Percentiles rank a stretch among this genome's conserved stretches.
Evolutionary conservation across 2,888 invertebrate genomes (phyloP).

Genomic region (Ditula angustiorana): DNA sequence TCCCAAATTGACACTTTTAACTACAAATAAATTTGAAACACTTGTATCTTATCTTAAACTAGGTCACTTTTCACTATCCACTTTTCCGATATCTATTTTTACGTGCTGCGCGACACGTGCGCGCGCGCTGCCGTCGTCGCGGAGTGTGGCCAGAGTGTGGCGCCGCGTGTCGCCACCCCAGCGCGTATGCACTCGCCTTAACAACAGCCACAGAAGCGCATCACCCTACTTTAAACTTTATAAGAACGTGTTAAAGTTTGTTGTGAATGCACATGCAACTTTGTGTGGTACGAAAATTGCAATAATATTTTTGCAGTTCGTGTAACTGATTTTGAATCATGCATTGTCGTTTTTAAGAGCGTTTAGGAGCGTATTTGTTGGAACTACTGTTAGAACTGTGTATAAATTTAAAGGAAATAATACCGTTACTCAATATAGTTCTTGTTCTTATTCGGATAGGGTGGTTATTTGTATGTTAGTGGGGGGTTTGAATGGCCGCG

Average conservation of each 20-base stretch:
- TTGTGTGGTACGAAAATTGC: slow-evolving; percentile 29
- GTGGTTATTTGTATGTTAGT: slow-evolving; percentile 40
- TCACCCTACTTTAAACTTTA: slow-evolving; percentile 48
- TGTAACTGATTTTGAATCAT: slow-evolving; percentile 44
- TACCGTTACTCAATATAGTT: slow-evolving; percentile 31
- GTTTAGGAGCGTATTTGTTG: slow-evolving; percentile 16
- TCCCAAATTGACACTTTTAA: not conserved
- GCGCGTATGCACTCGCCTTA: slow-evolving; percentile 56
- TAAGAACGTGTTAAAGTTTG: slow-evolving; percentile 16
- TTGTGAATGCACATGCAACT: slow-evolving; percentile 21
- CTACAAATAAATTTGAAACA: not conserved
- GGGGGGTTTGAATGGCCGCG: slow-evolving; percentile 69
- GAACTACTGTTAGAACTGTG: slow-evolving; percentile 30
- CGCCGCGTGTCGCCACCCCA: slow-evolving; percentile 74
- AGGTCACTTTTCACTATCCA: not conserved
- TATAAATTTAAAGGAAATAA: slow-evolving; percentile 6
- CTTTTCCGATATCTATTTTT: not conserved
- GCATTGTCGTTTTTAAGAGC: slow-evolving; percentile 26
- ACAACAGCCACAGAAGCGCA: slow-evolving; percentile 43
- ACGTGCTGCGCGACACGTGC: slow-evolving; percentile 62
- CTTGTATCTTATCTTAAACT: not conserved
- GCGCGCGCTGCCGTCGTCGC: slow-evolving; percentile 78
- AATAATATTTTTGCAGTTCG: slow-evolving; percentile 40
- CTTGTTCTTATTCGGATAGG: slow-evolving; percentile 40
- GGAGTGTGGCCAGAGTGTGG: slow-evolving; percentile 82